Conservation (phyloP, 2,888 invertebrate genomes). For the Aphodius granarius region DNA sequence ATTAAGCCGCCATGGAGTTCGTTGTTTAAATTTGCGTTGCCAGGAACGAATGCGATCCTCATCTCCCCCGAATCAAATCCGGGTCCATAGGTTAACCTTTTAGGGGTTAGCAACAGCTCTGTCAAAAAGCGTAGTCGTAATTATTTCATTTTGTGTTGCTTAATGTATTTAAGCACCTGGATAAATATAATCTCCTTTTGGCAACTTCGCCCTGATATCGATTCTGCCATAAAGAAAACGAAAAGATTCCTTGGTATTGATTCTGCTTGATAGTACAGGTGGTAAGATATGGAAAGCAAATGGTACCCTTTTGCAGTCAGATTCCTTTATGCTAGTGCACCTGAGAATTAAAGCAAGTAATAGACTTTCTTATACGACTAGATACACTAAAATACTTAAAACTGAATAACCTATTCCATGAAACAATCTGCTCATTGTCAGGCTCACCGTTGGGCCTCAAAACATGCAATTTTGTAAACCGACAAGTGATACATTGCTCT, state of each 20-base stretch:
- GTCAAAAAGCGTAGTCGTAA: no score
- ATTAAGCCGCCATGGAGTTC: slow-evolving; percentile 46
- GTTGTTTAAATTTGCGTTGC: slow-evolving; percentile 57
- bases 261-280: slow-evolving; percentile 65
- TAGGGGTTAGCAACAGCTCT: slow-evolving; percentile 61
- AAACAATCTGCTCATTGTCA: no score
- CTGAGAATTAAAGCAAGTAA: slow-evolving; percentile 38
- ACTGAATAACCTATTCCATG: no score
- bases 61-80: slow-evolving; percentile 69
- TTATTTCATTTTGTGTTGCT: background rate
- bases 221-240: slow-evolving; percentile 71
- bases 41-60: slow-evolving; percentile 69
- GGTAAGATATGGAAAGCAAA: slow-evolving; percentile 64
- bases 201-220: slow-evolving; percentile 70
- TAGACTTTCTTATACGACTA: no score
- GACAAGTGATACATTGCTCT: background rate
- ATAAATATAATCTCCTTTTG: slow-evolving; percentile 76
- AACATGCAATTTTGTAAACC: no score
- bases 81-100: slow-evolving; percentile 63
- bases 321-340: slow-evolving; percentile 50
- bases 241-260: slow-evolving; percentile 65
- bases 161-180: slow-evolving; percentile 50
- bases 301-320: slow-evolving; percentile 56
- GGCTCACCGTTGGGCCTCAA: no score
- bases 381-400: no score